Evolutionary conservation across 2,797 vertebrate species (phyloP), one percentile per base, ranked within the genome.

Genomic region (Falco naumanni): DNA sequence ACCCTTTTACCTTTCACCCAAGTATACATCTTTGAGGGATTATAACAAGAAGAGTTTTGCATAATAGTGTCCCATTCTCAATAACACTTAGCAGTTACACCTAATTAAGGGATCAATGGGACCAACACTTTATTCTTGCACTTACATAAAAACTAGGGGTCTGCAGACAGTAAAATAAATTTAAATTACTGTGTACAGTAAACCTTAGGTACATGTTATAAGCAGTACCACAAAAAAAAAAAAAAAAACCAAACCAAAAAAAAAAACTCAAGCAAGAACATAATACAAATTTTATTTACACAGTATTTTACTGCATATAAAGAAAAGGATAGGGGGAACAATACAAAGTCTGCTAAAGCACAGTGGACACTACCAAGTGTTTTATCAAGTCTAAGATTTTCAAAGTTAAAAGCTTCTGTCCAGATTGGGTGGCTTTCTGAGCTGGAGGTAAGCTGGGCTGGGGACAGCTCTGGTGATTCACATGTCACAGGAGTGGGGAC

Each of bases 81-180:
- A 45, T 61, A 83, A 87, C 13, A 84, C 17, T 66, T 69, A 72
- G 48, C 34, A 96, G 68, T 81, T 96, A 81, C 39, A 72, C 31
- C 7, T 95, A 93, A 96, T 77, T 87, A 94, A 95, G 66, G n/a
- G 63, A 90, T 91, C 82, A 92, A 80, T 90, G 66, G 86, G 74
- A 94, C n/a, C 26, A 87, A 69, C 20, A 51, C 12, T 93, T 93
- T 85, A 22, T 56, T 95, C 34, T 94, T 95, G 21, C 5, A 69
- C 70, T 92, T 95, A 66, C 37, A 81, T 71, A 93, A 84, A 84
- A 88, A 86, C 69, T 71, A 78, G 20, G 60, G 17, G 21, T 43
- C 83, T 90, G 13, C 14, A 90, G 59, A 65, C 12, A 88, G 33
- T 78, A 19, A 22, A 94, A 87, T 87, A 92, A 69, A 90, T 80